phyloP scores from a whole-genome alignment of 2,113 vertebrate species.

The Calidris pugnax region DNA sequence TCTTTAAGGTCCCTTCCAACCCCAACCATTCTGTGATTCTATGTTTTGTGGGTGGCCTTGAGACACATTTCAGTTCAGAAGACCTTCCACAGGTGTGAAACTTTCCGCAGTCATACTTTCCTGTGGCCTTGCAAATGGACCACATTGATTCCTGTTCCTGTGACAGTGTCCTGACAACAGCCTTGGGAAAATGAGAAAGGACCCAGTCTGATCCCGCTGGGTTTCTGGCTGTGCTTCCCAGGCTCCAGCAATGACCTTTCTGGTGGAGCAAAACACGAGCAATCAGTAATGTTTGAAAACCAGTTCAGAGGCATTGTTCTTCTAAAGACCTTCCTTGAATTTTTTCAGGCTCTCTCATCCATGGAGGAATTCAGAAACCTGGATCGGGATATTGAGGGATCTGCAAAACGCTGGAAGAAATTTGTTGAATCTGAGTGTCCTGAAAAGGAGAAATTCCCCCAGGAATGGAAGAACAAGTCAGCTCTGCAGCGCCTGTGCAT shows the following conservation, averaged over 20 bases:
- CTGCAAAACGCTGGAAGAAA: constrained; percentile 93
- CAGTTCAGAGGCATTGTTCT: neutral
- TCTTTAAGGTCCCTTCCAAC: too few relatives aligned
- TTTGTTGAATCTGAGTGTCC: constrained; percentile 92
- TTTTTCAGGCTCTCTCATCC: constrained; percentile 81
- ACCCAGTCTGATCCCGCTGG: neutral
- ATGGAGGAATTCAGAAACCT: constrained; percentile 92
- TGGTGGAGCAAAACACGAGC: neutral
- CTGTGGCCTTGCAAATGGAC: neutral
- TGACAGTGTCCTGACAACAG: neutral
- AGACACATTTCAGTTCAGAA: neutral
- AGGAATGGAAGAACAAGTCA: constrained; percentile 94
- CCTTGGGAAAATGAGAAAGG: neutral
- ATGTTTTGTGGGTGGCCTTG: neutral
- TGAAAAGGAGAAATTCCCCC: constrained; percentile 93
- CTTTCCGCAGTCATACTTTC: neutral
- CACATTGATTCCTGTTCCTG: neutral
- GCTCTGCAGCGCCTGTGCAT: constrained; percentile 89
- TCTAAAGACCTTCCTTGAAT: neutral
- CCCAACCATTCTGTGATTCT: too few relatives aligned
- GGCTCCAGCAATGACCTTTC: neutral
- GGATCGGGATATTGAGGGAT: constrained; percentile 92
- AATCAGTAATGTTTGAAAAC: neutral
- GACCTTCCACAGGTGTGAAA: neutral
- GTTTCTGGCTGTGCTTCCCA: neutral